Percentiles rank a stretch among this genome's conserved stretches.
phyloP scores from a whole-genome alignment of 2,797 vertebrate genomes.

The Clarias platycephalus region DNA sequence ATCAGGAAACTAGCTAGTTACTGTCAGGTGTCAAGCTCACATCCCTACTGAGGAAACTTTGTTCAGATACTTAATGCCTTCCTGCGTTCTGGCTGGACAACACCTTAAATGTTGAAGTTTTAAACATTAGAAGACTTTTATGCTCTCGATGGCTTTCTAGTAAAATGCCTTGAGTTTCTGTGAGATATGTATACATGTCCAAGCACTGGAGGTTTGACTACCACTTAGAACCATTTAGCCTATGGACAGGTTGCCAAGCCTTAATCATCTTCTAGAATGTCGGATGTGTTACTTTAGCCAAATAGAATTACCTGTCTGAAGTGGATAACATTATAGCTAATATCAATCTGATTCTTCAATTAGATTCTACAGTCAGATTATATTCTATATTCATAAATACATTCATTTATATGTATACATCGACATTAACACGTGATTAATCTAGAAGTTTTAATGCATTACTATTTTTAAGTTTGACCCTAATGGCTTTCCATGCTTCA shows the following conservation, averaged over 20 bases:
- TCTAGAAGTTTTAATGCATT: no score
- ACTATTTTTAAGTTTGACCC: no score
- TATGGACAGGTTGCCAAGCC: not conserved
- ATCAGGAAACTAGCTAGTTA: not conserved
- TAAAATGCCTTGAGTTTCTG: not conserved
- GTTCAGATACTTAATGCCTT: not conserved
- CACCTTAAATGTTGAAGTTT: not conserved
- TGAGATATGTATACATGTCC: not conserved
- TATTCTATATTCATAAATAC: no score
- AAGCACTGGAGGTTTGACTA: not conserved
- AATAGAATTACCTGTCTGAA: not conserved
- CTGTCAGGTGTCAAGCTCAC: not conserved
- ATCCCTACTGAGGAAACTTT: not conserved
- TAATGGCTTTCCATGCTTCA: no score
- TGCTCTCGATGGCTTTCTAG: not conserved
- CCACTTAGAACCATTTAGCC: not conserved
- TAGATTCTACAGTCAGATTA: not conserved
- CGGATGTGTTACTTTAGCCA: not conserved
- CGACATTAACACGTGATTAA: no score
- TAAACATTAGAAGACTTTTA: not conserved
- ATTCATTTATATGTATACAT: no score
- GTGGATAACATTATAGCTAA: not conserved
- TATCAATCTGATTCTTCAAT: not conserved
- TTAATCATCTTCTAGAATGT: slow-evolving; percentile 1
- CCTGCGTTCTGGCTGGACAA: not conserved